A percentile compares a stretch with the other conserved stretches of the same genome.
These are phyloP conservation scores for Drosophila pseudoananassae DNA, from an alignment of 1,140 invertebrate genomes.

Conservation along the genomic window DNA sequence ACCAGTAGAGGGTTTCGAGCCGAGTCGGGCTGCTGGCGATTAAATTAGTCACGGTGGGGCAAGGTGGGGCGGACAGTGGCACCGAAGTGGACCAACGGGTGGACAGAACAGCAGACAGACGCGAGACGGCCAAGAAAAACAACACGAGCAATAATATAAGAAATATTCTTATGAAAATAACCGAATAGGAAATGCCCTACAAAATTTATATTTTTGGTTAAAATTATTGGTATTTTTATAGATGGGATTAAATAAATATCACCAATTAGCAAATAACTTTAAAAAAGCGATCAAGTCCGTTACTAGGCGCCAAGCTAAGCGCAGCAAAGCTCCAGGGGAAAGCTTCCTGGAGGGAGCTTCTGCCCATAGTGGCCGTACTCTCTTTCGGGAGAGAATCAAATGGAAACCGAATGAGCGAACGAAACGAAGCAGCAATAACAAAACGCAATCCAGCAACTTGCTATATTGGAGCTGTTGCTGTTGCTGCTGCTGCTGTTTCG, in stretches of 20 bases:
- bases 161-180: slow-evolving; percentile 2
- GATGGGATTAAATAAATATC: neutral
- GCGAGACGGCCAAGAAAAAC: slow-evolving; percentile 43
- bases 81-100: slow-evolving; percentile 74
- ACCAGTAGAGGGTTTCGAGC: slow-evolving; percentile 13
- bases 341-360: slow-evolving; percentile 13
- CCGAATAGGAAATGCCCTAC: neutral
- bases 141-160: slow-evolving; percentile 15
- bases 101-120: slow-evolving; percentile 42
- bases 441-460: slow-evolving; percentile 63
- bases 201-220: neutral
- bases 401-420: slow-evolving; percentile 35
- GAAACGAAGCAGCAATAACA: slow-evolving; percentile 37
- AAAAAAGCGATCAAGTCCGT: neutral
- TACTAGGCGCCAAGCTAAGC: neutral
- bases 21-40: slow-evolving; percentile 56
- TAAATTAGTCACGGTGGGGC: slow-evolving; percentile 65
- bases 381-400: slow-evolving; percentile 37
- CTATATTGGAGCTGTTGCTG: slow-evolving; percentile 60
- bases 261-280: neutral
- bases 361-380: slow-evolving; percentile 2
- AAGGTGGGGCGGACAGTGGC: slow-evolving; percentile 15
- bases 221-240: no score
- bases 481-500: slow-evolving; percentile 18
- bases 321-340: neutral